Evolutionary conservation across 2,113 vertebrate species (phyloP).

Genomic region (Plecotus auritus): DNA sequence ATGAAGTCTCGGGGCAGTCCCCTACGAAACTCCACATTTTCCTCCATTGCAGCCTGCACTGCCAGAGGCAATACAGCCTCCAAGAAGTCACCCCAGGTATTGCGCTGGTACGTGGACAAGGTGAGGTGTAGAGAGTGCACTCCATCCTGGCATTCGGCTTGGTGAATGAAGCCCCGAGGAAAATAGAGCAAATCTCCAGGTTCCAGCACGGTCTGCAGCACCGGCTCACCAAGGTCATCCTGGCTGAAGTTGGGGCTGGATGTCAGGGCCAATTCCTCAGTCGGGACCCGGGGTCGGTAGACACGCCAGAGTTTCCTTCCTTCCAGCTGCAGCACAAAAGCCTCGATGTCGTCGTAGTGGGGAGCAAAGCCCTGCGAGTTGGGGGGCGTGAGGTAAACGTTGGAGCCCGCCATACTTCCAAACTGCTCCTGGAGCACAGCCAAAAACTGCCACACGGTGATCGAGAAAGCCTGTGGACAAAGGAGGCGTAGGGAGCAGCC

Average conservation of each 20-base stretch:
- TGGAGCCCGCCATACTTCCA: conserved; percentile 95
- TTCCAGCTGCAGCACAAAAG: conserved; percentile 96
- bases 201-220: conserved; percentile 92
- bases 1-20: conserved; percentile 93
- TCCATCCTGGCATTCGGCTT: conserved; percentile 88
- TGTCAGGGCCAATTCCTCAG: conserved; percentile 76
- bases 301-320: conserved; percentile 96
- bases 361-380: conserved; percentile 96
- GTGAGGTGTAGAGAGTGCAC: conserved; percentile 94
- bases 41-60: conserved; percentile 92
- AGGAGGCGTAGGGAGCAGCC: conserved; percentile 94
- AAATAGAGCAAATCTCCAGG: conserved; percentile 96
- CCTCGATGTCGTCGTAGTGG: conserved; percentile 98
- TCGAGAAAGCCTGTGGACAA: conserved; percentile 93
- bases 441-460: conserved; percentile 90
- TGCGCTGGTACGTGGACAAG: conserved; percentile 94
- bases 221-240: conserved; percentile 86
- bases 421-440: conserved; percentile 95
- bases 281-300: conserved; percentile 86
- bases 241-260: conserved; percentile 88
- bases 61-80: conserved; percentile 91
- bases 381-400: conserved; percentile 93
- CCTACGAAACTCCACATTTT: conserved; percentile 91
- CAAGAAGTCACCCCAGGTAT: conserved; percentile 94
- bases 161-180: conserved; percentile 95